Evolutionary conservation across 1,140 invertebrate species (phyloP).

Genomic region (Scaptomyza pallida): DNA sequence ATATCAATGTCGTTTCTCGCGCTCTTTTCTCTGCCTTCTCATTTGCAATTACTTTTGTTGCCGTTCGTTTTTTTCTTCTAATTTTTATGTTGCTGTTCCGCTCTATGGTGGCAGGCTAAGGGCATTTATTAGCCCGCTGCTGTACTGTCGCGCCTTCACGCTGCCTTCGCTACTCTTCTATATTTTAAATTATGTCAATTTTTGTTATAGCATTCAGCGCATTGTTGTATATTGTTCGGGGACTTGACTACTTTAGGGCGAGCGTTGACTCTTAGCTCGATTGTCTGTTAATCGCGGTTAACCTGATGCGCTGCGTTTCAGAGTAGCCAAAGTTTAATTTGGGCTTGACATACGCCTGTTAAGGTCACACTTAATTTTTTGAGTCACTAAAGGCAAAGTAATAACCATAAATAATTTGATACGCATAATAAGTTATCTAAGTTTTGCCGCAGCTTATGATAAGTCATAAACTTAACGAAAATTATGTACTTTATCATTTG

Average conservation of each 20-base stretch:
- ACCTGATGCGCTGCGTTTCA: conserved; percentile 34
- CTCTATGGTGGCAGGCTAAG: conserved; percentile 35
- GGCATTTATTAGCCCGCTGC: conserved; percentile 67
- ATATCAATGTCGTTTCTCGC: not conserved
- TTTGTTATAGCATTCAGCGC: conserved; percentile 50
- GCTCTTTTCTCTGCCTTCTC: conserved; percentile 1
- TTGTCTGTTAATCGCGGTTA: conserved; percentile 67
- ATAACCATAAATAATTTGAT: no score
- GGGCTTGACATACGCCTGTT: conserved; percentile 17
- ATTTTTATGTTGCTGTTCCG: not conserved
- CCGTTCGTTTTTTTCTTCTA: not conserved
- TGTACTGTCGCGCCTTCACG: conserved; percentile 23
- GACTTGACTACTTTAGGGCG: not conserved
- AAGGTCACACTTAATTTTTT: conserved; percentile 5
- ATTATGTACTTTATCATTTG: no score
- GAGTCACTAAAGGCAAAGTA: no score
- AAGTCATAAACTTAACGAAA: no score
- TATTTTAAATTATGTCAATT: conserved; percentile 75
- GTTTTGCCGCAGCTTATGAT: no score
- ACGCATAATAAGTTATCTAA: no score
- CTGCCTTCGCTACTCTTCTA: conserved; percentile 35
- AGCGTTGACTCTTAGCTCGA: conserved; percentile 61
- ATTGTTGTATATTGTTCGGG: conserved; percentile 23
- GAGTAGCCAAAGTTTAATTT: conserved; percentile 55
- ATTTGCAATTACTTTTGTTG: conserved; percentile 64